phyloP scores from a whole-genome alignment of 2,797 vertebrate species.

The Gadopsis marmoratus region DNA sequence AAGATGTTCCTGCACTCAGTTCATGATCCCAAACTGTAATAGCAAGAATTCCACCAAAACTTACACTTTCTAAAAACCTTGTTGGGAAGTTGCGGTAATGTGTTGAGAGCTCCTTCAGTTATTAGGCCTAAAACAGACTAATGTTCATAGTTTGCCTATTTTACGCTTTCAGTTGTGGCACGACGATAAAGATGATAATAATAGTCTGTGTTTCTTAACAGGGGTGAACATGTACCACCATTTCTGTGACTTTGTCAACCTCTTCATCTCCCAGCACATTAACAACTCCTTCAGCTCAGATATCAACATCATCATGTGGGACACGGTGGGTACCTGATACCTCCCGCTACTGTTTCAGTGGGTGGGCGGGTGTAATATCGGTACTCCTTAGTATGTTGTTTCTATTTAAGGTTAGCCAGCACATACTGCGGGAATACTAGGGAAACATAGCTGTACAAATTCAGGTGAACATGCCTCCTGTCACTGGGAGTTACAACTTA shows the following conservation, averaged over 20 bases:
- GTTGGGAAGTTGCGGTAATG: background rate
- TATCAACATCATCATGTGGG: slow-evolving; percentile 96
- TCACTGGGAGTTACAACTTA: background rate
- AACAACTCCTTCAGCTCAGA: slow-evolving; percentile 96
- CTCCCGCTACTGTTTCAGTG: background rate
- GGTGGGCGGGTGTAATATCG: background rate
- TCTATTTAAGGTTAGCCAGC: slow-evolving; percentile 2
- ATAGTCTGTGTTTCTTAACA: slow-evolving; percentile 64
- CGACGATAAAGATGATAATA: slow-evolving; percentile 2
- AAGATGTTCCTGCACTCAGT: background rate
- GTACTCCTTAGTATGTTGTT: background rate
- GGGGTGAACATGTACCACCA: slow-evolving; percentile 99
- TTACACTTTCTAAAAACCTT: no score
- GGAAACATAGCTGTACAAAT: background rate
- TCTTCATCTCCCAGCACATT: slow-evolving; percentile 96
- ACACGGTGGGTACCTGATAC: slow-evolving; percentile 89
- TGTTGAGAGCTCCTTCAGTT: background rate
- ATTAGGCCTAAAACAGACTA: background rate
- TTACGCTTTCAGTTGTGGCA: slow-evolving; percentile 10
- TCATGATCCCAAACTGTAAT: background rate
- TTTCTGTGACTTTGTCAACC: slow-evolving; percentile 98
- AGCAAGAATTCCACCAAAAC: background rate
- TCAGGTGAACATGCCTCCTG: background rate
- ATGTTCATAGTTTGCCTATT: background rate
- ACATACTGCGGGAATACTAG: background rate